Conservation (phyloP, 35 echinoderm and acorn worm genomes). For the Lytechinus variegatus region DNA sequence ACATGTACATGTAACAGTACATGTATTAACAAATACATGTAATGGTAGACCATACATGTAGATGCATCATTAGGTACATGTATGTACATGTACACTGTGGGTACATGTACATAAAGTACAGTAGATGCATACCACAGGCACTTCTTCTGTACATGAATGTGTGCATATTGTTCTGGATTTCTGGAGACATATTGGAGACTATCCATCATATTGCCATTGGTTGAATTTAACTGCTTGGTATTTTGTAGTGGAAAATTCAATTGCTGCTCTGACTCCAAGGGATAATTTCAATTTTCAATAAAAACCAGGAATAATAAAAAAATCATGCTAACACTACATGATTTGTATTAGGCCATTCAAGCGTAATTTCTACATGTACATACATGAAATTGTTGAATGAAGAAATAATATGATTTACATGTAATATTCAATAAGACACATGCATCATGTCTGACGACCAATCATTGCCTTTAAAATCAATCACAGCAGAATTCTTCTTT, state of each 20-base stretch:
- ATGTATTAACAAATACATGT: too few species aligned
- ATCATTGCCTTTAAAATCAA: neutral
- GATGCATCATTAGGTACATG: too few species aligned
- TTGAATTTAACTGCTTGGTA: neutral
- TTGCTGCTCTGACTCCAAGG: neutral
- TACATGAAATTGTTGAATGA: neutral
- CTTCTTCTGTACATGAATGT: neutral
- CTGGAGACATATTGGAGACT: neutral
- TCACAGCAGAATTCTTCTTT: neutral
- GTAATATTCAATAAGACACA: neutral
- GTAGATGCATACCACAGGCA: too few species aligned
- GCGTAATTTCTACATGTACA: neutral
- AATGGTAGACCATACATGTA: too few species aligned
- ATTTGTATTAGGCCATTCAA: too few species aligned
- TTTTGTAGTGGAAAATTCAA: conserved; percentile 30
- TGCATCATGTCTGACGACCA: neutral
- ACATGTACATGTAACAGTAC: neutral
- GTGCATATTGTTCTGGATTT: neutral
- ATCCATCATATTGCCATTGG: neutral
- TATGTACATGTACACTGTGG: neutral
- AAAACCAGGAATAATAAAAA: neutral
- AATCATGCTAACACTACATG: neutral
- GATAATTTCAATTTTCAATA: neutral
- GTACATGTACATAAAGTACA: neutral
- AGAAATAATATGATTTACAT: neutral